Evolutionary conservation across 2,888 invertebrate species (phyloP).

Genomic region (Cephus sareptanus): DNA sequence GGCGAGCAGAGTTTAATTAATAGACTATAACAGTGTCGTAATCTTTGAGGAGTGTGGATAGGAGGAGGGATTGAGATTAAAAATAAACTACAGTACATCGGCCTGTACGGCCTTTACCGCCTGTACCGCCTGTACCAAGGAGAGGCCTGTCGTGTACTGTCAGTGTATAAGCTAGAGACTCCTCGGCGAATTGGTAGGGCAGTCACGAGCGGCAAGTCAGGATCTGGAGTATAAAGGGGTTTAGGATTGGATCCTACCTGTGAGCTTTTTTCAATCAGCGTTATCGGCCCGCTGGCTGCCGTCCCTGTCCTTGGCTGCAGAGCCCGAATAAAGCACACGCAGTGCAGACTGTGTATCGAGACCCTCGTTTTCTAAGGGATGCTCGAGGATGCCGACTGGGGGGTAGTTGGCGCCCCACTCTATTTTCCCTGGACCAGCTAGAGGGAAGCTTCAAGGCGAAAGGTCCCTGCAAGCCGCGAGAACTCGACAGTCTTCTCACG

Average conservation of each 20-base stretch:
- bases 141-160: not conserved
- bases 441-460: not conserved
- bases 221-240: constrained; percentile 19
- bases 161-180: not conserved
- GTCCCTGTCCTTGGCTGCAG: constrained; percentile 27
- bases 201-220: constrained; percentile 16
- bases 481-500: constrained; percentile 58
- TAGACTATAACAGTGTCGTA: not conserved
- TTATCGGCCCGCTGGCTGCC: constrained; percentile 46
- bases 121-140: not conserved
- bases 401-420: not conserved
- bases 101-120: too few species aligned
- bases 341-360: not conserved
- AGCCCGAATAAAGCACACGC: constrained; percentile 20
- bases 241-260: constrained; percentile 47
- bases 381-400: not conserved
- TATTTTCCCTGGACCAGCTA: not conserved
- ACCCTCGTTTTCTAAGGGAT: not conserved
- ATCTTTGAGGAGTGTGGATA: not conserved
- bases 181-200: constrained; percentile 10
- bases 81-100: not conserved
- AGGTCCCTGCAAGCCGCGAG: constrained; percentile 1
- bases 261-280: constrained; percentile 53
- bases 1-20: not conserved
- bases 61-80: not conserved